Evolutionary conservation across 2,888 invertebrate genomes (phyloP).

Genomic region (Plutella xylostella): DNA sequence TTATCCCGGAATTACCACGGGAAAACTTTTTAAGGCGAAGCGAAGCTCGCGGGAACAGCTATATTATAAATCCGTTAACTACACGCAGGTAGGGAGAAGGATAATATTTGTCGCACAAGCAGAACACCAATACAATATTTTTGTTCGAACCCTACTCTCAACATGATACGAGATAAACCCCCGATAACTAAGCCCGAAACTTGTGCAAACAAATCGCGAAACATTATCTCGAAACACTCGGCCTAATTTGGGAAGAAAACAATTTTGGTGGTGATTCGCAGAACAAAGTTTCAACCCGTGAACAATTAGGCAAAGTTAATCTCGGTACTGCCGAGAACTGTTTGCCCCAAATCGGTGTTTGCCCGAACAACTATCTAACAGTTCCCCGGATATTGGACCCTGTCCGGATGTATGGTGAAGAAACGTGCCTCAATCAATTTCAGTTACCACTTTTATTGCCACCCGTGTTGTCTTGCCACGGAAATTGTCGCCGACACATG

Average conservation of each 20-base stretch:
- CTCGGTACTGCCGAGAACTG: constrained; percentile 32
- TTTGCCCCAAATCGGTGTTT: constrained; percentile 49
- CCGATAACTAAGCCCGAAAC: no score
- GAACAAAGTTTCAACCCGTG: constrained; percentile 15
- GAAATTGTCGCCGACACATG: not conserved
- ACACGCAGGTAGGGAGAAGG: no score
- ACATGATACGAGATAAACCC: no score
- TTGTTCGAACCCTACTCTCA: no score
- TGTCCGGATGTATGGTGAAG: constrained; percentile 45
- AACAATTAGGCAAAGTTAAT: constrained; percentile 49
- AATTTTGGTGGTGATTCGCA: not conserved
- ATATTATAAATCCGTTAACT: no score
- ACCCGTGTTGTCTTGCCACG: constrained; percentile 8
- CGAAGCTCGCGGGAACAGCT: no score
- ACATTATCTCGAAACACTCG: not conserved
- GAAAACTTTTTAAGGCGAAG: no score
- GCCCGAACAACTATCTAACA: constrained; percentile 37
- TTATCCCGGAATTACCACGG: no score
- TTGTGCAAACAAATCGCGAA: no score
- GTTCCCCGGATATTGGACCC: constrained; percentile 59
- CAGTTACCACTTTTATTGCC: constrained; percentile 26
- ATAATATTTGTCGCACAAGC: no score
- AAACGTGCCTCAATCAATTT: constrained; percentile 32
- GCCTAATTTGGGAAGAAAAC: not conserved
- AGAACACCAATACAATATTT: no score